phyloP scores from a whole-genome alignment of 2,113 vertebrate species.

The Electrona antarctica region DNA sequence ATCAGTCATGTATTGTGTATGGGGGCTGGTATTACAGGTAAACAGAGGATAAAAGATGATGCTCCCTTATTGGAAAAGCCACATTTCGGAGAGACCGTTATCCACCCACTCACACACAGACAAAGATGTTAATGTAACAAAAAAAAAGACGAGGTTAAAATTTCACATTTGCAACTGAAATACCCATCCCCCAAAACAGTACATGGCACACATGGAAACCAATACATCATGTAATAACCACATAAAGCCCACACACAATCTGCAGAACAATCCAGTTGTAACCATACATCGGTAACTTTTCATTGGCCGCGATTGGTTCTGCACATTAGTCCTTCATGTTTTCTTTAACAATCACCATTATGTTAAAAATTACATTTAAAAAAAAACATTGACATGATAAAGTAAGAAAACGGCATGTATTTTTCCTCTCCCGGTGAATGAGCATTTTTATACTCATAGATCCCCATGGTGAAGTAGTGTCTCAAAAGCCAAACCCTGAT shows the following conservation, averaged over 20 bases:
- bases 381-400: slow-evolving; percentile 64
- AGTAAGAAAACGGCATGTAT: slow-evolving; percentile 67
- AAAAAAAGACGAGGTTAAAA: slow-evolving; percentile 57
- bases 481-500: slow-evolving; percentile 27
- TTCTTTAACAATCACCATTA: slow-evolving; percentile 58
- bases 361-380: slow-evolving; percentile 69
- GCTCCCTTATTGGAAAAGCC: slow-evolving; percentile 22
- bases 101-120: slow-evolving; percentile 24
- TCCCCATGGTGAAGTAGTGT: slow-evolving; percentile 32
- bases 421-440: slow-evolving; percentile 22
- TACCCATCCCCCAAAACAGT: slow-evolving; percentile 49
- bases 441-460: slow-evolving; percentile 50
- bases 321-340: slow-evolving; percentile 60
- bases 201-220: slow-evolving; percentile 60
- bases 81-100: neutral
- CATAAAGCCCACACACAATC: slow-evolving; percentile 44
- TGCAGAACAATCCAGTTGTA: slow-evolving; percentile 38
- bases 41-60: slow-evolving; percentile 41
- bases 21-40: slow-evolving; percentile 25
- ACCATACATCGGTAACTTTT: slow-evolving; percentile 14
- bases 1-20: slow-evolving; percentile 25
- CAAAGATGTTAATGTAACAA: slow-evolving; percentile 64
- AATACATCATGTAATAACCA: slow-evolving; percentile 43
- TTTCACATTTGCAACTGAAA: slow-evolving; percentile 77
- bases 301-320: slow-evolving; percentile 19